These are phyloP conservation scores for Ephydatia muelleri DNA, from an alignment of 37 sponge, comb jelly and placozoan genomes.

Conservation along the genomic window DNA sequence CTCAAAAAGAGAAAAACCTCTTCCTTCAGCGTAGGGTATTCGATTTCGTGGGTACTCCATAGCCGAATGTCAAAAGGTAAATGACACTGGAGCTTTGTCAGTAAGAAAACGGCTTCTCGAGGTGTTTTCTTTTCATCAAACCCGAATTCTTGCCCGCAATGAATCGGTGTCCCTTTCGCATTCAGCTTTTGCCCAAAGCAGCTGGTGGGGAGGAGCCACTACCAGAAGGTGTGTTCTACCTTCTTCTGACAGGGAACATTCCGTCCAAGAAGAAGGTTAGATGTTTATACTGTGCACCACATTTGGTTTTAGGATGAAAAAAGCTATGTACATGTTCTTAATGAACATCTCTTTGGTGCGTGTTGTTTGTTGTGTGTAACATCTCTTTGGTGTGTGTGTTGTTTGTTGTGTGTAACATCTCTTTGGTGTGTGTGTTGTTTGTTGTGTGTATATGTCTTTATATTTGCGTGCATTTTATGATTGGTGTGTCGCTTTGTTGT, in stretches of 20 bases:
- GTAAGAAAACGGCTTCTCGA: not conserved
- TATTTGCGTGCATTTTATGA: not conserved
- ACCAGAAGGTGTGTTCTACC: constrained; percentile 97
- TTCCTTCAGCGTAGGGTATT: constrained; percentile 67
- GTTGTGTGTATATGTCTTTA: not conserved
- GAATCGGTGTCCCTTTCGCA: not conserved
- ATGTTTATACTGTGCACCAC: not conserved
- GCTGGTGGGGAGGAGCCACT: constrained; percentile 91
- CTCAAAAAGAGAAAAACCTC: not conserved
- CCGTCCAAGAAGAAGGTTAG: constrained; percentile 90
- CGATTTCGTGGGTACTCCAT: constrained; percentile 96
- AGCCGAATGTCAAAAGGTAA: constrained; percentile 93
- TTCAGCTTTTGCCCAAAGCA: constrained; percentile 89
- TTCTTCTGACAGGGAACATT: constrained; percentile 91
- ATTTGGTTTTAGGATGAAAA: too few relatives aligned
- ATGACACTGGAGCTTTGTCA: not conserved
- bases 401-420: too few relatives aligned
- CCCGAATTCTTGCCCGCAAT: constrained; percentile 6
- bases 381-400: too few relatives aligned
- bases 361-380: too few relatives aligned
- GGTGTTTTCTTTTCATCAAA: not conserved
- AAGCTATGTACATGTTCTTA: too few relatives aligned
- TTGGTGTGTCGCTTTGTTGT: not conserved
- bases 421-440: not conserved
- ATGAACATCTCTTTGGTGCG: too few relatives aligned